phyloP scores from a whole-genome alignment of 2,113 vertebrate genomes.

The Channa maculata region DNA sequence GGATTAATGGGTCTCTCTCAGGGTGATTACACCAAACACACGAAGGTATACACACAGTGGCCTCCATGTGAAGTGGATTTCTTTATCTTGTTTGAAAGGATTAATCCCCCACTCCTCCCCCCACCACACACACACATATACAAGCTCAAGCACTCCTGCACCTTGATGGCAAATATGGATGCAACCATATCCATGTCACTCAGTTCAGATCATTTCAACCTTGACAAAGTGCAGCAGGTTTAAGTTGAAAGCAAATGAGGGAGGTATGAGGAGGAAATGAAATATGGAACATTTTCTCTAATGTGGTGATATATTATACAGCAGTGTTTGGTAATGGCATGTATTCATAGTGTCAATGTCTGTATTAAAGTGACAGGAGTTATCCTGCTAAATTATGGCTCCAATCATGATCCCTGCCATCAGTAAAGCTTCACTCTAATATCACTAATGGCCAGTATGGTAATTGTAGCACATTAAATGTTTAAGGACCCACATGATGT shows the following conservation, averaged over 20 bases:
- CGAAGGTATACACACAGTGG: conserved; percentile 32
- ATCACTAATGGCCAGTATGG: conserved; percentile 81
- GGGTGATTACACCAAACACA: conserved; percentile 55
- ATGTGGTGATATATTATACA: conserved; percentile 61
- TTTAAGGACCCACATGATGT: conserved; percentile 63
- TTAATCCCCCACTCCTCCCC: conserved; percentile 24
- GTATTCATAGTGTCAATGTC: conserved; percentile 72
- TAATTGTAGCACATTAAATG: conserved; percentile 81
- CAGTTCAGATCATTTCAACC: conserved; percentile 49
- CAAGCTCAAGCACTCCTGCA: too few relatives aligned
- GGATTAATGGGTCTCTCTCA: conserved; percentile 66
- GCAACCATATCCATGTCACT: conserved; percentile 1
- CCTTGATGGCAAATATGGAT: conserved; percentile 3
- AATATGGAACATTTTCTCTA: conserved; percentile 53
- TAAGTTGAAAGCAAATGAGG: conserved; percentile 26
- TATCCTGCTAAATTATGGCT: conserved; percentile 76
- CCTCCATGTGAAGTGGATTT: conserved; percentile 53
- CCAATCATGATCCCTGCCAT: conserved; percentile 70
- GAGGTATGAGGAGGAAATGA: conserved; percentile 33
- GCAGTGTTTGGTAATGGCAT: conserved; percentile 73
- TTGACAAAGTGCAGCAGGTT: conserved; percentile 51
- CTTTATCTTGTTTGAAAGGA: conserved; percentile 63
- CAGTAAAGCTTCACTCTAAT: conserved; percentile 80
- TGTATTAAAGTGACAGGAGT: conserved; percentile 75
- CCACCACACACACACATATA: conserved; percentile 10